These are phyloP conservation scores for Bathynomus jamesi DNA, from an alignment of 1,140 invertebrate species.

Conservation along the genomic window DNA sequence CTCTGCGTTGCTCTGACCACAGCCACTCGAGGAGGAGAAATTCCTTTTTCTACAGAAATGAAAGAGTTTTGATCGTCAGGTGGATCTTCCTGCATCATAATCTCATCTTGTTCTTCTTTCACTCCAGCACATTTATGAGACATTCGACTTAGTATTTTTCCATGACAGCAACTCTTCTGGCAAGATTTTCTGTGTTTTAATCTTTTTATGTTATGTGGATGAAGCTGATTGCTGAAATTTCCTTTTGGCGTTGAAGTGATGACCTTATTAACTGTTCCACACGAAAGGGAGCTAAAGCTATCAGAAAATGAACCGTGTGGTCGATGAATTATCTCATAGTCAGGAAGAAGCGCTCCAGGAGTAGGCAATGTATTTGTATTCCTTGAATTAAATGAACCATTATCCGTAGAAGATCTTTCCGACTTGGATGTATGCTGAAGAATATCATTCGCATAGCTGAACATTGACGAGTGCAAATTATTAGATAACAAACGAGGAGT, in stretches of 20 bases:
- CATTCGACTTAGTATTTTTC: not conserved
- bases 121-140: not conserved
- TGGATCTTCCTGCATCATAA: not conserved
- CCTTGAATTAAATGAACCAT: slow-evolving; percentile 27
- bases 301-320: slow-evolving; percentile 27
- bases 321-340: slow-evolving; percentile 18
- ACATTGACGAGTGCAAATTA: slow-evolving; percentile 23
- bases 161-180: not conserved
- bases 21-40: slow-evolving; percentile 21
- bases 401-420: slow-evolving; percentile 27
- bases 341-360: slow-evolving; percentile 5
- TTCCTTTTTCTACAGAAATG: not conserved
- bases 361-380: slow-evolving; percentile 32
- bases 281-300: slow-evolving; percentile 29
- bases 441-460: slow-evolving; percentile 26
- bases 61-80: not conserved
- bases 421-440: slow-evolving; percentile 18
- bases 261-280: slow-evolving; percentile 19
- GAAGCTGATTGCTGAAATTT: not conserved
- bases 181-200: not conserved
- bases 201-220: not conserved
- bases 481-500: slow-evolving; percentile 16
- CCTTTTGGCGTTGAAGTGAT: not conserved
- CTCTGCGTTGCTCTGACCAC: slow-evolving; percentile 25
- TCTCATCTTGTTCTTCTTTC: not conserved